Base-by-base conservation (phyloP, 1,140 invertebrate species). In the Heliconius hermathena region DNA sequence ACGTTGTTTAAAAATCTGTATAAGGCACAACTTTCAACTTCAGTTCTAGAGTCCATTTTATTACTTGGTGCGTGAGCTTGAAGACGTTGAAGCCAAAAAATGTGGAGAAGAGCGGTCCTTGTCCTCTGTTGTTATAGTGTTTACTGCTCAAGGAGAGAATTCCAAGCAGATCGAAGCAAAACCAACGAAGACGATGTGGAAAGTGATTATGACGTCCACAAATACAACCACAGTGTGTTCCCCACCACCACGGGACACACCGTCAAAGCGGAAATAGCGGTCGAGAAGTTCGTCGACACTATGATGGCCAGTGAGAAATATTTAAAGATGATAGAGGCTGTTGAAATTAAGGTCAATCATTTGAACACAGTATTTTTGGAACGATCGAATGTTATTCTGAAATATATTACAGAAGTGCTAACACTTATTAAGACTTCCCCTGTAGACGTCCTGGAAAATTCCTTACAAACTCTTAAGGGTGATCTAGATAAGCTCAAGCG, bases 241-340 rank as follows among this genome's bases (percentile, higher is more conserved):
- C 81, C 84, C 1, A 82, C 85, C 3, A 83, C 85, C 1, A 90
- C 83, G 0, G 54, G 54, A 3, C 79, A 83, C 9, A 77, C 84
- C 4, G 9, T 73, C 8, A 87, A 87, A 77, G 83, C 84, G 29
- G 93, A 93, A 71, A 81, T 79, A 1, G 83, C 89, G 1, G 88
- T 93, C 0, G 91, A 91, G 79, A 93, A 91, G 36, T 93, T 94
- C 84, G 88, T 91, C 0, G 89, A 93, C 70, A 90, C 88, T 8
- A 79, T 94, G 13, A 86, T 94, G 82, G 78, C 90, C 1, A 92
- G 90, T 66, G 89, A 92, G 60, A 89, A 84, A 77, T 93, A 94
- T 78, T 82, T 93, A 9, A 89, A 91, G 76, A 87, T 91, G 86
- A 87, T 93, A 60, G 91, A 92, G 73, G 80, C 83, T 1, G 84